These are phyloP conservation scores for Anorthoa munda DNA, from an alignment of 2,888 invertebrate genomes.

Conservation along the genomic window DNA sequence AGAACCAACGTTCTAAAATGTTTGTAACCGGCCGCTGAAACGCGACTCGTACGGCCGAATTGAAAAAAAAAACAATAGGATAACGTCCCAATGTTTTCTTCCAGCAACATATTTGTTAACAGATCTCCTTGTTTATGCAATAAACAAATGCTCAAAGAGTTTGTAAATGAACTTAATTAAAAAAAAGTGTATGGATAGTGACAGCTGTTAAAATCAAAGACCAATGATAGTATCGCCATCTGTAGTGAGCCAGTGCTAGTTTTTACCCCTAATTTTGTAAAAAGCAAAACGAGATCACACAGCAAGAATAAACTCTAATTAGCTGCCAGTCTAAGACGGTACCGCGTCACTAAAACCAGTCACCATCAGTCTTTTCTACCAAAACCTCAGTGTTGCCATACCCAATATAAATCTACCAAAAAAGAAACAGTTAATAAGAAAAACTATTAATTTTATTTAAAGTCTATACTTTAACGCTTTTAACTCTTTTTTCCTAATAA, in stretches of 20 bases:
- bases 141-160: too few species aligned
- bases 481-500: conserved; percentile 25
- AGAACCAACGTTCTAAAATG: too few species aligned
- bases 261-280: too few species aligned
- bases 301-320: background rate
- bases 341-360: conserved; percentile 18
- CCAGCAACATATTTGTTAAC: too few species aligned
- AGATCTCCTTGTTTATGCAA: too few species aligned
- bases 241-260: too few species aligned
- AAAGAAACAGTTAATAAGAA: conserved; percentile 58
- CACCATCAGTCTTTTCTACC: conserved; percentile 51
- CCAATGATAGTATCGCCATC: background rate
- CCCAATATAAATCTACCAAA: conserved; percentile 58
- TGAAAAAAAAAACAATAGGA: too few species aligned
- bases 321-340: background rate
- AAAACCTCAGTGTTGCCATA: conserved; percentile 63
- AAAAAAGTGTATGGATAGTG: too few species aligned
- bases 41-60: too few species aligned
- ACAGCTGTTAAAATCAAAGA: background rate
- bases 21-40: too few species aligned
- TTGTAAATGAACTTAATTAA: too few species aligned
- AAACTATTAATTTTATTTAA: conserved; percentile 45
- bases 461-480: conserved; percentile 37
- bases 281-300: background rate
- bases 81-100: too few species aligned